phyloP scores from a whole-genome alignment of 2,888 invertebrate species.

The Aporophyla lueneburgensis region DNA sequence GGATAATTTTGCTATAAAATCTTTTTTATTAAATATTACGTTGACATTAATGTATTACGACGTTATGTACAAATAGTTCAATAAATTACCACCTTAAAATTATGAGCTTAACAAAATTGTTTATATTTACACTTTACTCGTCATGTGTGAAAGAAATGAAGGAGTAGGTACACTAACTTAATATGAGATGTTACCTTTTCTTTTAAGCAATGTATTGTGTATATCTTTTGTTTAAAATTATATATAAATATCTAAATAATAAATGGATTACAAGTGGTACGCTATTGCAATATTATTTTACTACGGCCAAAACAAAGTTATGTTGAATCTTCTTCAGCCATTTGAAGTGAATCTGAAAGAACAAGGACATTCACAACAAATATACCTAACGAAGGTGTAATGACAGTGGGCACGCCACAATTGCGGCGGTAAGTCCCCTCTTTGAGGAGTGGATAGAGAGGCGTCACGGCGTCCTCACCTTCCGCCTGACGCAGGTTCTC shows the following conservation, averaged over 20 bases:
- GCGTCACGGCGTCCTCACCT: too few relatives aligned
- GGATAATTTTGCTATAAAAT: conserved; percentile 34
- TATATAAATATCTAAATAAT: too few relatives aligned
- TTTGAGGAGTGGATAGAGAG: too few relatives aligned
- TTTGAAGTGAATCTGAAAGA: background rate
- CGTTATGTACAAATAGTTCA: background rate
- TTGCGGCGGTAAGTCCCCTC: too few relatives aligned
- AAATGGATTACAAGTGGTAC: background rate
- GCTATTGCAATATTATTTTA: background rate
- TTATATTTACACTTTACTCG: too few relatives aligned
- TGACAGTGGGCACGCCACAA: too few relatives aligned
- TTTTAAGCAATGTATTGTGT: too few relatives aligned
- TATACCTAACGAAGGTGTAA: background rate
- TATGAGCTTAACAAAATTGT: background rate
- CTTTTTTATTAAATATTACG: background rate
- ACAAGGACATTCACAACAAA: background rate
- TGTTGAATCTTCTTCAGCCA: background rate
- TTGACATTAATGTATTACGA: background rate
- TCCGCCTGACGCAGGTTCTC: too few relatives aligned
- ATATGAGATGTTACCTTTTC: too few relatives aligned
- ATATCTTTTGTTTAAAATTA: too few relatives aligned
- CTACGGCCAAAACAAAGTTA: background rate
- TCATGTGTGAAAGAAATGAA: too few relatives aligned
- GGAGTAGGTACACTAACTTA: too few relatives aligned
- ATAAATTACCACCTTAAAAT: background rate